These are phyloP conservation scores for Sitta carolinensis DNA, from an alignment of 2,797 vertebrate genomes.

Conservation along the genomic window DNA sequence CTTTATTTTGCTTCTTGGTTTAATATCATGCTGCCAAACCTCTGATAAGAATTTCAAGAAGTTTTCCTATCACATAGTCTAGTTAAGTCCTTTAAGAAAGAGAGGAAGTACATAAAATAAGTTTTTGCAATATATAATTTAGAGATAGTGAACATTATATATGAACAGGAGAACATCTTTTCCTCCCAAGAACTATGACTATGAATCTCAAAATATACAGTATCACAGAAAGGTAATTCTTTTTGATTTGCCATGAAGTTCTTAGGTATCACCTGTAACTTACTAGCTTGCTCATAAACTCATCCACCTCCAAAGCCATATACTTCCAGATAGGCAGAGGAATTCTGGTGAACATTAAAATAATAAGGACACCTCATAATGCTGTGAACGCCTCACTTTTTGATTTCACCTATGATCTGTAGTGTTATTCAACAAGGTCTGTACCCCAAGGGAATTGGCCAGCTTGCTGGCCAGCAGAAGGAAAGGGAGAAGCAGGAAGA, in stretches of 20 bases:
- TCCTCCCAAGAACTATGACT: background rate
- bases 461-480: background rate
- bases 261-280: background rate
- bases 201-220: background rate
- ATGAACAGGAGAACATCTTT: background rate
- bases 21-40: background rate
- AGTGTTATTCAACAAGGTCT: background rate
- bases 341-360: background rate
- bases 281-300: background rate
- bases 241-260: background rate
- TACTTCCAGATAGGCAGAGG: background rate
- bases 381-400: background rate
- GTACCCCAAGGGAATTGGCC: accelerated
- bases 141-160: background rate
- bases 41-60: background rate
- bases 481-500: background rate
- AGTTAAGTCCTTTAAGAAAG: background rate
- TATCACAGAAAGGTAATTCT: background rate
- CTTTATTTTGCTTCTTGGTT: background rate
- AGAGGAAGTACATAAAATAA: background rate
- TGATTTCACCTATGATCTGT: background rate
- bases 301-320: background rate
- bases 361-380: background rate
- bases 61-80: background rate
- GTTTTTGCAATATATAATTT: background rate